Evolutionary conservation across 1,140 invertebrate species (phyloP).

Genomic region (Aethina tumida): DNA sequence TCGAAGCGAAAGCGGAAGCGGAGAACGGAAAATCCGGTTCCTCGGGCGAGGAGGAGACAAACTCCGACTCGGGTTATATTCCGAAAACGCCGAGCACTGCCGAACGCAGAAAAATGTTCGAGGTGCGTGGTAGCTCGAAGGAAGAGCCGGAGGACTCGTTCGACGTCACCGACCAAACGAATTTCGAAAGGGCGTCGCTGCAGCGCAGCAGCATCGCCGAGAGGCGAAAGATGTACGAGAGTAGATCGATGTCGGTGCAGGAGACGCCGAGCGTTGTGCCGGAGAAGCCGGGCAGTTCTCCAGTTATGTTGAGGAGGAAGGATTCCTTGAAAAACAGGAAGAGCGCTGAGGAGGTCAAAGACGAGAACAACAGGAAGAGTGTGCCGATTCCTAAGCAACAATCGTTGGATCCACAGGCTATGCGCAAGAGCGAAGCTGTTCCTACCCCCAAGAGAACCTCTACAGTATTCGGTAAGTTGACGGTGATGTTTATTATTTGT

Average conservation of each 20-base stretch:
- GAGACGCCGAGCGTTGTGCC: conserved; percentile 46
- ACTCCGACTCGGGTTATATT: conserved; percentile 35
- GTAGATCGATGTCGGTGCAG: conserved; percentile 38
- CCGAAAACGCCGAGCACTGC: conserved; percentile 65
- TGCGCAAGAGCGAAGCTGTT: conserved; percentile 36
- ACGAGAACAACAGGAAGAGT: conserved; percentile 45
- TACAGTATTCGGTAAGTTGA: conserved; percentile 65
- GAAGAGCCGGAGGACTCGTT: conserved; percentile 34
- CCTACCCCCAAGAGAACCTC: conserved; percentile 66
- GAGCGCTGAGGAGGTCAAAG: conserved; percentile 38
- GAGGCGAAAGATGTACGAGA: conserved; percentile 63
- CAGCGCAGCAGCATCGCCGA: conserved; percentile 68
- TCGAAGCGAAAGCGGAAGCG: conserved; percentile 12
- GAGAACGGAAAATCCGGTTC: conserved; percentile 52
- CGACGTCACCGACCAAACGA: conserved; percentile 36
- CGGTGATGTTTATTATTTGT: conserved; percentile 4
- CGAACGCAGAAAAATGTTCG: conserved; percentile 59
- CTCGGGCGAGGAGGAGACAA: conserved; percentile 49
- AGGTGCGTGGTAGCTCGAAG: conserved; percentile 36
- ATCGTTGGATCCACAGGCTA: conserved; percentile 38
- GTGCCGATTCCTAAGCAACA: conserved; percentile 43
- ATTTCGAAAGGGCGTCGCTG: conserved; percentile 41
- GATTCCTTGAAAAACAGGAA: conserved; percentile 32
- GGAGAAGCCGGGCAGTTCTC: conserved; percentile 56
- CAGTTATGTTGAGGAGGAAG: conserved; percentile 52